Evolutionary conservation across 2,888 invertebrate genomes (phyloP), one percentile per base, ranked within the genome.

Genomic region (Julus scandinavius): DNA sequence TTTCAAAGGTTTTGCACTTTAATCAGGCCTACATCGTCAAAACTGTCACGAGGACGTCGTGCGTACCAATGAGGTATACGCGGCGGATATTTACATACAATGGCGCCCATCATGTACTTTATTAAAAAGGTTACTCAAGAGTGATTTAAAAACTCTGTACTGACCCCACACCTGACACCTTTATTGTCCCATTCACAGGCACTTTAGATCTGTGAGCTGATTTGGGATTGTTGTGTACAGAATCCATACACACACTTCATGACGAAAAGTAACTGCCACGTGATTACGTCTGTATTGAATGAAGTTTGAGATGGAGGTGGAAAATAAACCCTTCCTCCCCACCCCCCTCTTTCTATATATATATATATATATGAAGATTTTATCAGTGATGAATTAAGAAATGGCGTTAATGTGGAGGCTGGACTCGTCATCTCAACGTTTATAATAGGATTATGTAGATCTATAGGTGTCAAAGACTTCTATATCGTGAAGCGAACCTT

Each of bases 221-320:
- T 72, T 72, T 72, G 20, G 72, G 29, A 72, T 72, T 72, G 72
- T 72, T 72, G 72, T 29, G 72, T 29, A n/a, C 72, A 72, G 72
- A 72, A 29, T 29, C 72, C 72, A 11, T 72, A 72, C 72, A 20
- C 72, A 72, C 63, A 63, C 63, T 63, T 72, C 29, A 72, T 9
- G 72, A 72, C 72, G 72, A 72, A 72, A 72, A 29, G 72, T 72
- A 29, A 4, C n/a, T 72, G 72, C 72, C 72, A 72, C 72, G 72
- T 72, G 72, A 72, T 72, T 29, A 72, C 72, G 72, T 72, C 72
- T 72, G n/a, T 72, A 72, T 72, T 72, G 72, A 72, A 72, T 72
- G 20, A 72, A 72, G 72, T 72, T 72, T 72, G 72, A 72, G 20
- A 72, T 11, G 72, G 20, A 20, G 72, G 72, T 72, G 72, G 11